phyloP scores from a whole-genome alignment of 1,140 invertebrate genomes.

The Acyrthosiphon pisum region DNA sequence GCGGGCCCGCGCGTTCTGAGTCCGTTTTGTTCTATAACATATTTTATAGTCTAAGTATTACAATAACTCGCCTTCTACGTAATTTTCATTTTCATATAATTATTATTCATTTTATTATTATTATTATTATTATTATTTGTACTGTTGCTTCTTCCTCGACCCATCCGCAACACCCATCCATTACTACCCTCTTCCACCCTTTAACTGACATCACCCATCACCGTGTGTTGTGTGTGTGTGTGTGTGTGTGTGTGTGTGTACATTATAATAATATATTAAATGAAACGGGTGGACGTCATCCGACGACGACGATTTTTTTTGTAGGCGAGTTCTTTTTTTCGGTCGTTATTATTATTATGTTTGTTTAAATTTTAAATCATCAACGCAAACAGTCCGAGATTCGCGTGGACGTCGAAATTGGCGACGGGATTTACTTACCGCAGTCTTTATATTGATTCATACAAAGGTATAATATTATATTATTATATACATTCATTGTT shows the following conservation, averaged over 20 bases:
- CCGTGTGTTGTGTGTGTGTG: no score
- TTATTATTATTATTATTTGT: not conserved
- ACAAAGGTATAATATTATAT: not conserved
- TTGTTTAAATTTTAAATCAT: not conserved
- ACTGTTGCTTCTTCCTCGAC: not conserved
- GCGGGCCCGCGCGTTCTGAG: constrained; percentile 65
- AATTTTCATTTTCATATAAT: constrained; percentile 11
- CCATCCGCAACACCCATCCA: not conserved
- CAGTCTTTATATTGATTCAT: not conserved
- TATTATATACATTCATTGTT: not conserved
- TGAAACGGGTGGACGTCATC: not conserved
- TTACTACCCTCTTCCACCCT: not conserved
- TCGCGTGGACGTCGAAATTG: not conserved
- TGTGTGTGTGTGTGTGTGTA: not conserved
- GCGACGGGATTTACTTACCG: not conserved
- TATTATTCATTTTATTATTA: no score
- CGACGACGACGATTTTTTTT: no score
- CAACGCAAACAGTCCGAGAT: not conserved
- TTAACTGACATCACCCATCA: not conserved
- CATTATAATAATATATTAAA: not conserved
- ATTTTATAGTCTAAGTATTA: constrained; percentile 21
- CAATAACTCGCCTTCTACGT: not conserved
- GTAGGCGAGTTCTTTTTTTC: not conserved
- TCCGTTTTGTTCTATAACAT: not conserved
- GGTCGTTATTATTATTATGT: not conserved